Evolutionary conservation across 2,113 vertebrate genomes (phyloP).

Genomic region (Pontoporia blainvillei): DNA sequence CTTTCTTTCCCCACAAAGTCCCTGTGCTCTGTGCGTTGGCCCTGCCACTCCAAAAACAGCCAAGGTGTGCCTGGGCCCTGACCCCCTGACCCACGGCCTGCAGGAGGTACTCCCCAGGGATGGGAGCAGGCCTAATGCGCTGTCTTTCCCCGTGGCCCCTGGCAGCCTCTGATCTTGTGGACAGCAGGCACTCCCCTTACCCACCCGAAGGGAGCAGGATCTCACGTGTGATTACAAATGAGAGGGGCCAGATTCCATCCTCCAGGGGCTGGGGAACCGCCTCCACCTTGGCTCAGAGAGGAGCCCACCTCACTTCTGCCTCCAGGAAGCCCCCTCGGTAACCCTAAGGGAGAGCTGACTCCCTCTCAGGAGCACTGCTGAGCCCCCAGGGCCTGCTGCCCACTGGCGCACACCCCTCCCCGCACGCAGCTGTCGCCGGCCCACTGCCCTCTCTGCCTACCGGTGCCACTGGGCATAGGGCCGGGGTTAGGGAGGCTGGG

Average conservation of each 20-base stretch:
- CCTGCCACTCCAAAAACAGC: background rate
- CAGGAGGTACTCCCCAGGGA: background rate
- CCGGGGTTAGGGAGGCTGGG: background rate
- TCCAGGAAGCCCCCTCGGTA: background rate
- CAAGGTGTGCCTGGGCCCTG: accelerated
- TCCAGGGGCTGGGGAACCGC: background rate
- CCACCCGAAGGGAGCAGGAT: background rate
- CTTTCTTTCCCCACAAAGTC: no score
- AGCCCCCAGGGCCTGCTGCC: background rate
- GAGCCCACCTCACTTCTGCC: background rate
- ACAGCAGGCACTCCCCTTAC: no score
- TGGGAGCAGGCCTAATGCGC: background rate
- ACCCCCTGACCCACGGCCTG: accelerated
- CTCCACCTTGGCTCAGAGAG: background rate
- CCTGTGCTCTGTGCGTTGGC: background rate
- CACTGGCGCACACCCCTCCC: background rate
- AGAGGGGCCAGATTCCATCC: background rate
- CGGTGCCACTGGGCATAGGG: background rate
- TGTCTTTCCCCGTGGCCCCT: background rate
- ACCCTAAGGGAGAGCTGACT: background rate
- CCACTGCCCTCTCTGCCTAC: background rate
- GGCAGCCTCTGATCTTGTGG: background rate
- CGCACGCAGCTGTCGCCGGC: background rate
- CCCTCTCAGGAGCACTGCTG: background rate
- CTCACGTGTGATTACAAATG: background rate